phyloP scores from a whole-genome alignment of 2,888 invertebrate genomes.

The Cylindroiulus punctatus region DNA sequence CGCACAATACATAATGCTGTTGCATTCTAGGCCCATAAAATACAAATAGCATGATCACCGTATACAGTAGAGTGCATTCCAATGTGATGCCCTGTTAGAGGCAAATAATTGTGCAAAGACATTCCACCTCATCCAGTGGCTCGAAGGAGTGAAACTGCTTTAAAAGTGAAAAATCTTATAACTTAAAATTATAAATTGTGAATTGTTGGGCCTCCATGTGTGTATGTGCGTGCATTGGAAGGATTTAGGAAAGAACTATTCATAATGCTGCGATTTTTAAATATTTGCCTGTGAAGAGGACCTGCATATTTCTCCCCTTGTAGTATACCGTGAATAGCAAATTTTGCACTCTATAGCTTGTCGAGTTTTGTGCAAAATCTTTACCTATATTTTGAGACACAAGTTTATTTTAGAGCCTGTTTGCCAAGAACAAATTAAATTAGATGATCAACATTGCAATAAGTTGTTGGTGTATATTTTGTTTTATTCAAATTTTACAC shows the following conservation, averaged over 20 bases:
- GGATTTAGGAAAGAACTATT: neutral
- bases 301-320: neutral
- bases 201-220: constrained; percentile 1
- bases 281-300: constrained; percentile 1
- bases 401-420: neutral
- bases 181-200: neutral
- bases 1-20: constrained; percentile 71
- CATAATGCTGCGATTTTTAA: neutral
- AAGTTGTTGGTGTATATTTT: neutral
- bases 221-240: constrained; percentile 27
- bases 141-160: neutral
- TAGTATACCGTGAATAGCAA: neutral
- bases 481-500: no score
- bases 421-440: constrained; percentile 1
- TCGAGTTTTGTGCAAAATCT: neutral
- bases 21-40: neutral
- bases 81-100: constrained; percentile 18
- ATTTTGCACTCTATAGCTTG: neutral
- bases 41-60: neutral
- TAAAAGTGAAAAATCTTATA: neutral
- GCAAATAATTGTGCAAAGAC: constrained; percentile 22
- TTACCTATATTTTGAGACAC: neutral
- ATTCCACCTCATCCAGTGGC: constrained; percentile 45
- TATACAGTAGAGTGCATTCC: constrained; percentile 45
- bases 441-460: constrained; percentile 11